phyloP scores from a whole-genome alignment of 1,140 invertebrate genomes.

The Batillaria attramentaria region DNA sequence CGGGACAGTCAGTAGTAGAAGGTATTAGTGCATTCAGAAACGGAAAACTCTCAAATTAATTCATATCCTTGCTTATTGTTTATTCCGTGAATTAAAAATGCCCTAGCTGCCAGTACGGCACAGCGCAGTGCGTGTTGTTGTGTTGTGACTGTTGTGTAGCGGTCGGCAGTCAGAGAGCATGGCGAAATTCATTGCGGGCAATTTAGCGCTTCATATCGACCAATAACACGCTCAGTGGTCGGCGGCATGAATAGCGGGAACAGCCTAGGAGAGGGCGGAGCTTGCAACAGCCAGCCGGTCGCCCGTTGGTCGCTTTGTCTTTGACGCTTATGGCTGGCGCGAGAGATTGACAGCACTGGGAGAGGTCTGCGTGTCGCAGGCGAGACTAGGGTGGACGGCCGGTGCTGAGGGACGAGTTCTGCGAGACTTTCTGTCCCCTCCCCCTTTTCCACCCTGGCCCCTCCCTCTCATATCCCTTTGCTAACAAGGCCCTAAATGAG shows the following conservation, averaged over 20 bases:
- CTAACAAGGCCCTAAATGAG: neutral
- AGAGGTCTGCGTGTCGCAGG: neutral
- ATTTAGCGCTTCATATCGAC: neutral
- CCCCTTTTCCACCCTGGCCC: neutral
- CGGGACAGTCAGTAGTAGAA: neutral
- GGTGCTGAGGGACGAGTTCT: neutral
- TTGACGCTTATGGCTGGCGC: constrained; percentile 6
- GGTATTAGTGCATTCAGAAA: neutral
- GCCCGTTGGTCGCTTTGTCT: neutral
- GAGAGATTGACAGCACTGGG: neutral
- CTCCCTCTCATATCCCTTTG: neutral
- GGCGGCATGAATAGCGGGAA: neutral
- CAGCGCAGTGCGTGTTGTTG: neutral
- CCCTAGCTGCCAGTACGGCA: too few relatives aligned
- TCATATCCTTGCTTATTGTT: too few relatives aligned
- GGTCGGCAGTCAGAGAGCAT: neutral
- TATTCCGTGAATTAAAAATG: too few relatives aligned
- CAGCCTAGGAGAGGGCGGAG: neutral
- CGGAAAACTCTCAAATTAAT: neutral
- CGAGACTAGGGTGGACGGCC: neutral
- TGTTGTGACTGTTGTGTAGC: neutral
- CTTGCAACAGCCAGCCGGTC: neutral
- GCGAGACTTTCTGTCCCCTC: neutral
- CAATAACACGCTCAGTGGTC: neutral
- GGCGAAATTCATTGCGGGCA: constrained; percentile 11